These are phyloP conservation scores for Egretta garzetta DNA, from an alignment of 2,113 vertebrate genomes.

Conservation along the genomic window DNA sequence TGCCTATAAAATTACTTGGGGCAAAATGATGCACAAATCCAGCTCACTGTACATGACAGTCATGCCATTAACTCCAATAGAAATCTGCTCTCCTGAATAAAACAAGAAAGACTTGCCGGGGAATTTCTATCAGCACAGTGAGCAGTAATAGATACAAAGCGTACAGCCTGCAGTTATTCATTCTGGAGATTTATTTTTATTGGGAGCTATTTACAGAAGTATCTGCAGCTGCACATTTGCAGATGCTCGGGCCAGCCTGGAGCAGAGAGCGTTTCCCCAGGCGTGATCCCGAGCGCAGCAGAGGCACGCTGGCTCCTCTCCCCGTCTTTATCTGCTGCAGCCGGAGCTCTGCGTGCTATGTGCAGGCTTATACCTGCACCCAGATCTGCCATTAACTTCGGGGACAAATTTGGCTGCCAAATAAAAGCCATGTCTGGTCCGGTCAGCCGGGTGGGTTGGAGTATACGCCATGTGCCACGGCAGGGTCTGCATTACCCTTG, in stretches of 20 bases:
- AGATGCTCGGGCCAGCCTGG: background rate
- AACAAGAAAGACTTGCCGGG: background rate
- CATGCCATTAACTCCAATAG: background rate
- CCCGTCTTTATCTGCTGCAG: background rate
- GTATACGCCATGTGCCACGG: background rate
- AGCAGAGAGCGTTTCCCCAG: background rate
- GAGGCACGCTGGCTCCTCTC: background rate
- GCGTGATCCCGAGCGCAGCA: fast-evolving
- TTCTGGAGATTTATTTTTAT: constrained; percentile 64
- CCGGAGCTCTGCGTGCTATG: background rate
- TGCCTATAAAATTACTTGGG: constrained; percentile 46
- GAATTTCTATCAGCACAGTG: background rate
- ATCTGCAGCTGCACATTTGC: constrained; percentile 25
- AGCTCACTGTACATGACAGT: background rate
- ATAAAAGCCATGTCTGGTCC: background rate
- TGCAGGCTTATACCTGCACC: background rate
- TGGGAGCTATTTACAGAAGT: constrained; percentile 59
- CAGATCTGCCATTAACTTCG: background rate
- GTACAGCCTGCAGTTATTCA: constrained; percentile 19
- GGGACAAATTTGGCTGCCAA: background rate
- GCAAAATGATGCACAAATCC: constrained; percentile 39
- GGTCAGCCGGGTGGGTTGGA: background rate
- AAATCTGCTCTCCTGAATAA: background rate
- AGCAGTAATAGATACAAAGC: constrained; percentile 20
- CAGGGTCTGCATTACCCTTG: background rate